Evolutionary conservation across 2,797 vertebrate species (phyloP).

Genomic region (Anas capensis): DNA sequence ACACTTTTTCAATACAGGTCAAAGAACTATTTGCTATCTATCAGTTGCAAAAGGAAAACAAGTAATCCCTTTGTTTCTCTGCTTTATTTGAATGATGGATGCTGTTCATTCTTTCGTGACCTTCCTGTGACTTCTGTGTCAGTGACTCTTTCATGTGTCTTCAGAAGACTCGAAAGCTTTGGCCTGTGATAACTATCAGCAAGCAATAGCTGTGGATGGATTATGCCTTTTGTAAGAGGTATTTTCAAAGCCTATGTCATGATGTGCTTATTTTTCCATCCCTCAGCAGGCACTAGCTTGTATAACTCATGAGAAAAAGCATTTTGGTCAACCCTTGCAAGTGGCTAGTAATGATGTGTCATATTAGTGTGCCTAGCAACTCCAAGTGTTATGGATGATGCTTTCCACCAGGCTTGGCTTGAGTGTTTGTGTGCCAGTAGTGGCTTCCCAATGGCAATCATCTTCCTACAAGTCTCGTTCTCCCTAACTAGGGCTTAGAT

Average conservation of each 20-base stretch:
- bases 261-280: constrained; percentile 51
- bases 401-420: neutral
- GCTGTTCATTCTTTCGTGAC: constrained; percentile 30
- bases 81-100: constrained; percentile 41
- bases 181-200: neutral
- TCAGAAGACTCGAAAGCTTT: constrained; percentile 26
- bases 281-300: constrained; percentile 32
- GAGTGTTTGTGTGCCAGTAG: neutral
- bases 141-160: constrained; percentile 33
- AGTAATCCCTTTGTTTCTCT: constrained; percentile 25
- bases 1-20: neutral
- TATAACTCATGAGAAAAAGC: constrained; percentile 46
- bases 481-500: neutral
- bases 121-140: constrained; percentile 12
- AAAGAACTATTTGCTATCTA: constrained; percentile 10
- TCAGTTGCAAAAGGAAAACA: constrained; percentile 17
- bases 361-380: constrained; percentile 19
- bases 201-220: constrained; percentile 24
- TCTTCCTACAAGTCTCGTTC: constrained; percentile 12
- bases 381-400: neutral
- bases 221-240: constrained; percentile 30
- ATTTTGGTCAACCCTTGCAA: constrained; percentile 51
- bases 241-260: constrained; percentile 57
- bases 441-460: neutral
- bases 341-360: constrained; percentile 52